A percentile compares a stretch with the other conserved stretches of the same genome.
These are phyloP conservation scores for Blastomussa wellsi DNA, from an alignment of 92 coral and sea anemone genomes.

Conservation along the genomic window DNA sequence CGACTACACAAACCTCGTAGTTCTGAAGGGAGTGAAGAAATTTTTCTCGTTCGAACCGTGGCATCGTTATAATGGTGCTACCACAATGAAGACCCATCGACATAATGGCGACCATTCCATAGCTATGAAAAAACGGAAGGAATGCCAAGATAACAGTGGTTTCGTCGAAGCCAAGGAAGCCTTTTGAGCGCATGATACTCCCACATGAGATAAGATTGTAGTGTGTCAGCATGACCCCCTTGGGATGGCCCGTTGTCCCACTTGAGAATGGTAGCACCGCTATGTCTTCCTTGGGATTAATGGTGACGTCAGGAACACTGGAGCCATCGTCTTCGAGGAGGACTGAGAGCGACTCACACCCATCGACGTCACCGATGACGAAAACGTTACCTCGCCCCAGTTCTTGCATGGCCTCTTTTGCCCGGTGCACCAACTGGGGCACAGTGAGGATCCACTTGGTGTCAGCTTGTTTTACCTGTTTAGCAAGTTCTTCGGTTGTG, in stretches of 20 bases:
- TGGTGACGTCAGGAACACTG: conserved; percentile 50
- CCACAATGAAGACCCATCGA: conserved; percentile 65
- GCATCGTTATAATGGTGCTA: conserved; percentile 64
- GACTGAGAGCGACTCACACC: conserved; percentile 61
- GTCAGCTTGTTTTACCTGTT: conserved; percentile 65
- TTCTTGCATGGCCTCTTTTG: conserved; percentile 62
- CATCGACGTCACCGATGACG: conserved; percentile 71
- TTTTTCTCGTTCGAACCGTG: conserved; percentile 71
- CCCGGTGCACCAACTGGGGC: conserved; percentile 66
- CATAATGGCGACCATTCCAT: conserved; percentile 68
- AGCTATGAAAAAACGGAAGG: conserved; percentile 85
- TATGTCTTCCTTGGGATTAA: conserved; percentile 71
- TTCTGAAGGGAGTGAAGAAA: conserved; percentile 65
- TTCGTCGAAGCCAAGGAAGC: conserved; percentile 48
- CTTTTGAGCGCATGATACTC: conserved; percentile 55
- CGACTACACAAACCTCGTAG: conserved; percentile 60
- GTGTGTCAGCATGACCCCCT: conserved; percentile 88
- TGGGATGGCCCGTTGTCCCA: conserved; percentile 89
- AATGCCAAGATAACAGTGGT: conserved; percentile 64
- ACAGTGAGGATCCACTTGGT: conserved; percentile 77
- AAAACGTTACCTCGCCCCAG: conserved; percentile 55
- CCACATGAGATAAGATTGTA: conserved; percentile 73
- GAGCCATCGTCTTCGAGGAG: conserved; percentile 84
- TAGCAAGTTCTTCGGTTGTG: conserved; percentile 74
- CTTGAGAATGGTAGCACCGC: conserved; percentile 91